Evolutionary conservation across 2,888 invertebrate species (phyloP).

Genomic region (Loripinus fragilis): DNA sequence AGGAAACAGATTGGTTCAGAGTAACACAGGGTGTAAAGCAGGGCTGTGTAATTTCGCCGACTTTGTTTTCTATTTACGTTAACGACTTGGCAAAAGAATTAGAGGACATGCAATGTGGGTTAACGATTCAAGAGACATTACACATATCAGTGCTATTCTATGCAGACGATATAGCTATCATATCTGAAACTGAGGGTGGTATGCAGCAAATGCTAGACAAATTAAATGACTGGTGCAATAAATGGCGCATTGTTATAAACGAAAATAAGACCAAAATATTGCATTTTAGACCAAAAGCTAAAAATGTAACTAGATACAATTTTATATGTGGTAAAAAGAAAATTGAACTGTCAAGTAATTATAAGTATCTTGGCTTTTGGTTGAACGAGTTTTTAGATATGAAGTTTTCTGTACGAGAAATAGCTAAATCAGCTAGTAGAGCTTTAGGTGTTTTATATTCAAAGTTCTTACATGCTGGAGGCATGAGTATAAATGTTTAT

Average conservation of each 20-base stretch:
- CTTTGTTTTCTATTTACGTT: conserved; percentile 27
- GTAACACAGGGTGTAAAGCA: conserved; percentile 27
- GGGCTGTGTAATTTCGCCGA: conserved; percentile 29
- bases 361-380: conserved; percentile 26
- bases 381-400: conserved; percentile 21
- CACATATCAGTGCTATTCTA: conserved; percentile 19
- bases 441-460: conserved; percentile 19
- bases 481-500: conserved; percentile 15
- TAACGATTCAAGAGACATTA: background rate
- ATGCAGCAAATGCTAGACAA: conserved; percentile 25
- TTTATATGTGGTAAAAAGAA: conserved; percentile 12
- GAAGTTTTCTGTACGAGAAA: conserved; percentile 17
- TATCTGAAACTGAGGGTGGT: conserved; percentile 4
- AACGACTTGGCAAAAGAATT: conserved; percentile 32
- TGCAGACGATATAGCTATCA: conserved; percentile 35
- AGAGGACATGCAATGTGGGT: conserved; percentile 1
- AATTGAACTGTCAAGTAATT: background rate
- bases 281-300: conserved; percentile 15
- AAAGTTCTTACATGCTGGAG: conserved; percentile 16
- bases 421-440: conserved; percentile 29
- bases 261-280: conserved; percentile 22
- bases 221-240: conserved; percentile 22
- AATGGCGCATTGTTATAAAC: conserved; percentile 26
- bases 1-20: conserved; percentile 6
- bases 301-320: background rate